Evolutionary conservation across 2,888 invertebrate species (phyloP).

Genomic region (Vandiemenella viatica): DNA sequence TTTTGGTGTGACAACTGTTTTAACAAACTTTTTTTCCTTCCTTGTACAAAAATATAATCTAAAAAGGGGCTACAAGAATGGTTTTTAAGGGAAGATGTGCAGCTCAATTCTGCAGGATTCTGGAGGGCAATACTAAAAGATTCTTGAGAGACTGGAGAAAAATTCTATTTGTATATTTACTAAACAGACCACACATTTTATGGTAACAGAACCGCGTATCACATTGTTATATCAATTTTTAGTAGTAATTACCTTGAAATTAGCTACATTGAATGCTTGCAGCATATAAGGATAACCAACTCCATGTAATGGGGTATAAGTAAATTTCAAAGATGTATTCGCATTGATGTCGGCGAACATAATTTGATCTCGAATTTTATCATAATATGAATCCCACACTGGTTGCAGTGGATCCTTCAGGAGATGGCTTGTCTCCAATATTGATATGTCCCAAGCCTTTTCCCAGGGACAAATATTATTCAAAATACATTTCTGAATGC

Average conservation of each 20-base stretch:
- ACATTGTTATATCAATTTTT: no score
- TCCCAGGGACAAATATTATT: constrained; percentile 60
- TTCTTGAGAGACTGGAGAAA: no score
- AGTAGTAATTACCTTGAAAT: constrained; percentile 57
- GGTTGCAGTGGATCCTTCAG: constrained; percentile 54
- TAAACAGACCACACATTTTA: no score
- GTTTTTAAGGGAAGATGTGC: no score
- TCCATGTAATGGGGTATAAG: constrained; percentile 97
- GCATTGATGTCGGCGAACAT: constrained; percentile 40
- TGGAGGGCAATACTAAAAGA: no score
- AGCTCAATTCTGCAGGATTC: no score
- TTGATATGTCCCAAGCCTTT: constrained; percentile 60
- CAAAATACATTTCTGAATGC: constrained; percentile 64
- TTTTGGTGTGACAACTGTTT: no score
- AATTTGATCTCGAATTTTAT: constrained; percentile 38
- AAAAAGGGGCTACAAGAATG: no score
- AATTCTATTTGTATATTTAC: no score
- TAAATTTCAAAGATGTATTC: constrained; percentile 45
- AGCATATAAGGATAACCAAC: constrained; percentile 72
- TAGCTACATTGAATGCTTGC: constrained; percentile 56
- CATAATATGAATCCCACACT: constrained; percentile 51
- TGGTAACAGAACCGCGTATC: no score
- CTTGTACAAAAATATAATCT: no score
- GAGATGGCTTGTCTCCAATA: constrained; percentile 37
- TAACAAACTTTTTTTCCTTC: no score